Percentiles rank a stretch among this genome's conserved stretches.
These are phyloP conservation scores for Echinarachnius parma DNA, from an alignment of 53 echinoderm and acorn worm genomes.

Conservation along the genomic window DNA sequence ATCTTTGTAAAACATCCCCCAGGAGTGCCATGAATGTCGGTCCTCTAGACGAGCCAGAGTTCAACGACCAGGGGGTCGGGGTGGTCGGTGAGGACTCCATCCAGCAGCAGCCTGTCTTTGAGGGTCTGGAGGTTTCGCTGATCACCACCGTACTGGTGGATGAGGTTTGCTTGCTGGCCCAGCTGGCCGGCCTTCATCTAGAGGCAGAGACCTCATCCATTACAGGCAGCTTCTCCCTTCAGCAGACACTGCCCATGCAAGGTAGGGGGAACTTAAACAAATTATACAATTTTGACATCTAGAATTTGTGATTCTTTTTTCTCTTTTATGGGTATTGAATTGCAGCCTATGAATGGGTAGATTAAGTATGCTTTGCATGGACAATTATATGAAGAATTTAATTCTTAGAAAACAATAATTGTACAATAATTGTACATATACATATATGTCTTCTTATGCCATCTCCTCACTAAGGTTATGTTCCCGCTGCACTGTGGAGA, in stretches of 20 bases:
- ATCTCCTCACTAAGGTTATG: constrained; percentile 10
- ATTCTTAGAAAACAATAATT: too few species aligned
- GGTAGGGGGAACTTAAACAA: too few species aligned
- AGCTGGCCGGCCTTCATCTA: constrained; percentile 86
- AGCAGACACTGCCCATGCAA: constrained; percentile 61
- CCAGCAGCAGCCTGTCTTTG: constrained; percentile 27
- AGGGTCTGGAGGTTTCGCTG: constrained; percentile 50
- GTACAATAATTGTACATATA: too few species aligned
- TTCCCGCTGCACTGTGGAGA: constrained; percentile 38
- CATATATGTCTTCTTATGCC: too few species aligned
- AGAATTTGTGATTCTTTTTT: too few species aligned
- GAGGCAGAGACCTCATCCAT: constrained; percentile 78
- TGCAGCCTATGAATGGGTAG: too few species aligned
- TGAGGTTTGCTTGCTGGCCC: constrained; percentile 75
- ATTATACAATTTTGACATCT: too few species aligned
- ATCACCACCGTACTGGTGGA: constrained; percentile 63
- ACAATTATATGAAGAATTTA: too few species aligned
- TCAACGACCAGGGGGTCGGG: neutral
- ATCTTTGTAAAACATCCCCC: too few species aligned
- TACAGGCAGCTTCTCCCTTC: constrained; percentile 62
- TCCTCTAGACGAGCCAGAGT: constrained; percentile 6
- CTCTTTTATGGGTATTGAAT: too few species aligned
- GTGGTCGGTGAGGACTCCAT: constrained; percentile 1
- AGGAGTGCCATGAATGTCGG: constrained; percentile 11
- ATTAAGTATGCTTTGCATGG: too few species aligned